Evolutionary conservation across 2,888 invertebrate genomes (phyloP).

Genomic region (Leucozona laternaria): DNA sequence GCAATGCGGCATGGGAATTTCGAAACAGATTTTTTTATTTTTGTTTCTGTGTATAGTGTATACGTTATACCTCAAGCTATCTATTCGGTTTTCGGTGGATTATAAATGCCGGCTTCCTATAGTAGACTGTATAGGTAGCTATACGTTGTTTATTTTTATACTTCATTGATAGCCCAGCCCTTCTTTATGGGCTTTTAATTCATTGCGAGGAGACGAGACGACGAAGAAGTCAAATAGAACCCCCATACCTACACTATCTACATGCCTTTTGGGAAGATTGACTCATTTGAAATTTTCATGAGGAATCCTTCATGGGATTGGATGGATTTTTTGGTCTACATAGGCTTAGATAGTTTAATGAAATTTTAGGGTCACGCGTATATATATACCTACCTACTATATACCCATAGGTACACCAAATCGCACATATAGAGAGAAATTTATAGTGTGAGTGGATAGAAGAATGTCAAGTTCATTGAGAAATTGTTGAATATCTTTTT

Average conservation of each 20-base stretch:
- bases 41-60: too few species aligned
- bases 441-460: slow-evolving; percentile 48
- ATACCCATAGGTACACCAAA: background rate
- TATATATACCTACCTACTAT: slow-evolving; percentile 9
- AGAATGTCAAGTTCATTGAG: slow-evolving; percentile 74
- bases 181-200: slow-evolving; percentile 47
- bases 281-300: slow-evolving; percentile 75
- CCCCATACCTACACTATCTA: too few species aligned
- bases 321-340: slow-evolving; percentile 43
- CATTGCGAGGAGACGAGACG: slow-evolving; percentile 3
- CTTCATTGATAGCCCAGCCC: slow-evolving; percentile 67
- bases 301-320: slow-evolving; percentile 64
- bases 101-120: slow-evolving; percentile 53
- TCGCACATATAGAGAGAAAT: background rate
- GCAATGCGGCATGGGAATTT: slow-evolving; percentile 58
- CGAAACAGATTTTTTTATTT: slow-evolving; percentile 10
- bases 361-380: slow-evolving; percentile 67
- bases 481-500: slow-evolving; percentile 35
- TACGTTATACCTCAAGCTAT: background rate
- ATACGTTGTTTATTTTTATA: slow-evolving; percentile 34
- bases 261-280: slow-evolving; percentile 42
- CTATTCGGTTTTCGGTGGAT: background rate
- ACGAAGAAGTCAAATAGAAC: slow-evolving; percentile 22
- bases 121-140: slow-evolving; percentile 17
- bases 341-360: slow-evolving; percentile 30